Evolutionary conservation across 1,140 invertebrate species (phyloP).

Genomic region (Drosophila willistoni): DNA sequence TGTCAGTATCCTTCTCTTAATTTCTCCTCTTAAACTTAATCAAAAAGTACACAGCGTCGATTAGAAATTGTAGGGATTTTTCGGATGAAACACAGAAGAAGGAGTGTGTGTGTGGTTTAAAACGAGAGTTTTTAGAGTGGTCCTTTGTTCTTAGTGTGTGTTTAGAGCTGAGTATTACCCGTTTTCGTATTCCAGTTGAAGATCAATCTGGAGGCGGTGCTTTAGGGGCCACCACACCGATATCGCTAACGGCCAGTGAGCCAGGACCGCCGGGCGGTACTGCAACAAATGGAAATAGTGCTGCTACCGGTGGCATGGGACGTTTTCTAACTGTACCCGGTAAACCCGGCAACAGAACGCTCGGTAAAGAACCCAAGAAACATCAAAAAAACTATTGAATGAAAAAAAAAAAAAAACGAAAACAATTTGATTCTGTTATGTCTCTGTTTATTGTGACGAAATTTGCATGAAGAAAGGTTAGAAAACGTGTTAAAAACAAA

Average conservation of each 20-base stretch:
- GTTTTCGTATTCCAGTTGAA: constrained; percentile 68
- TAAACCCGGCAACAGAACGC: constrained; percentile 69
- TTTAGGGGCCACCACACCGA: constrained; percentile 64
- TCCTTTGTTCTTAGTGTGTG: background rate
- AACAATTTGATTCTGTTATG: constrained; percentile 48
- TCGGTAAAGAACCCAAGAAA: constrained; percentile 58
- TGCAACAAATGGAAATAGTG: constrained; percentile 60
- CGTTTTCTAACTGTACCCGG: constrained; percentile 81
- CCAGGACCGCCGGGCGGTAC: constrained; percentile 66
- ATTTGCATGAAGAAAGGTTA: constrained; percentile 30
- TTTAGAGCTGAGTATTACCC: background rate
- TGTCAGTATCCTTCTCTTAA: background rate
- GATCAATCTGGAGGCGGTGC: constrained; percentile 62
- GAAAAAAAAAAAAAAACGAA: constrained; percentile 5
- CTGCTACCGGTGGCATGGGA: constrained; percentile 62
- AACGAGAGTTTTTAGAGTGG: background rate
- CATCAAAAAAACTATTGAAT: constrained; percentile 31
- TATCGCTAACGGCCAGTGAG: constrained; percentile 68
- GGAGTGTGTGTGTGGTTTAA: background rate
- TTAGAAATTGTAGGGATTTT: background rate
- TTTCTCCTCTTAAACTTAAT: background rate
- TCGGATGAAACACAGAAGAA: background rate
- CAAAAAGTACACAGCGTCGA: background rate
- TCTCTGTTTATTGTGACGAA: constrained; percentile 41
- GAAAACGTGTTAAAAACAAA: background rate